Percentiles rank a stretch among this genome's conserved stretches.
phyloP scores from a whole-genome alignment of 2,888 invertebrate genomes.

The Bombylius discolor region DNA sequence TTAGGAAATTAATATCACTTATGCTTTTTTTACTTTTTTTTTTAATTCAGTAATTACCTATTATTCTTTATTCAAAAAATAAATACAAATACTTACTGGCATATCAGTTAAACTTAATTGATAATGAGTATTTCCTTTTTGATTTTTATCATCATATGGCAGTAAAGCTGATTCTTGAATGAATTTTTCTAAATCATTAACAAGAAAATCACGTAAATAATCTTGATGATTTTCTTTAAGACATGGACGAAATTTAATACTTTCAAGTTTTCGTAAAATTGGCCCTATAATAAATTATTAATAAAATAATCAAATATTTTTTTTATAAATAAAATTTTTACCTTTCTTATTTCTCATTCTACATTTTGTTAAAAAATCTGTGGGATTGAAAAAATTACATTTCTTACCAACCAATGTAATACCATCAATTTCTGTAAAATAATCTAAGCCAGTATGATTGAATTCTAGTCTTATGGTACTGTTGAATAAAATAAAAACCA shows the following conservation, averaged over 20 bases:
- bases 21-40: background rate
- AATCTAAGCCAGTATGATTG: conserved; percentile 64
- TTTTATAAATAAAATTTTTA: conserved; percentile 1
- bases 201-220: conserved; percentile 28
- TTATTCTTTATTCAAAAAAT: background rate
- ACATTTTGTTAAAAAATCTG: conserved; percentile 21
- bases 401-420: conserved; percentile 60
- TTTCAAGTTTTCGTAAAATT: conserved; percentile 30
- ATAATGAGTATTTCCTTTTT: conserved; percentile 10
- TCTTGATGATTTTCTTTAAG: conserved; percentile 25
- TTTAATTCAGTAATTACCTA: background rate
- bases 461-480: conserved; percentile 76
- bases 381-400: conserved; percentile 21
- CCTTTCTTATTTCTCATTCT: conserved; percentile 20
- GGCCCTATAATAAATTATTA: conserved; percentile 19
- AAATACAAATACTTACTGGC: conserved; percentile 27
- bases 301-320: background rate
- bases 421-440: conserved; percentile 81
- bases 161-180: conserved; percentile 19
- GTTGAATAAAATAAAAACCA: conserved; percentile 17
- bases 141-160: conserved; percentile 8
- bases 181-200: conserved; percentile 31
- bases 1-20: too few relatives aligned
- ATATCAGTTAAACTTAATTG: conserved; percentile 26
- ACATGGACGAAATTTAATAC: conserved; percentile 29